These are phyloP conservation scores for Danio aesculapii DNA, from an alignment of 2,797 vertebrate species.

Conservation along the genomic window DNA sequence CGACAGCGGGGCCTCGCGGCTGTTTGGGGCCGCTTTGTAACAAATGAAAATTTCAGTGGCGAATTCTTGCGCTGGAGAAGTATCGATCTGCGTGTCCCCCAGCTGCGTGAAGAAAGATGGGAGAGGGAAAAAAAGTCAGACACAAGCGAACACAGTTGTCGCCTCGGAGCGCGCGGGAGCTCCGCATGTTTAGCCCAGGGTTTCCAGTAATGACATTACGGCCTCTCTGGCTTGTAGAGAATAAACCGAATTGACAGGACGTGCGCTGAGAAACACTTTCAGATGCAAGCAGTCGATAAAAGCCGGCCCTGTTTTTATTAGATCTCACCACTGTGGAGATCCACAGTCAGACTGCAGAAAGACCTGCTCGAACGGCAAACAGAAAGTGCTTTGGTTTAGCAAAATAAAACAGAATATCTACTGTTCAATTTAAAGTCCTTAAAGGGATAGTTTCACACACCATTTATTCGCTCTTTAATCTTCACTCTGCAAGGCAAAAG, in stretches of 20 bases:
- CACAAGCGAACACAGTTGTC: constrained; percentile 66
- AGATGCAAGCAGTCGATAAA: constrained; percentile 47
- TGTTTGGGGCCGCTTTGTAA: constrained; percentile 79
- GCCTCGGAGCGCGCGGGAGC: constrained; percentile 62
- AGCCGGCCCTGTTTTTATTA: not conserved
- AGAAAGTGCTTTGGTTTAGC: no score
- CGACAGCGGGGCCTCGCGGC: constrained; percentile 84
- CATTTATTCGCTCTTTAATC: no score
- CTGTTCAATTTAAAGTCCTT: no score
- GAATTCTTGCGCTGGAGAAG: constrained; percentile 73
- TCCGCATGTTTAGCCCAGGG: constrained; percentile 73
- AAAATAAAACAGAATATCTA: no score
- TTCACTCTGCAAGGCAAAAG: no score
- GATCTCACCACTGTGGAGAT: not conserved
- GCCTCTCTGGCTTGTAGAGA: constrained; percentile 70
- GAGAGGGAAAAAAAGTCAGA: constrained; percentile 60
- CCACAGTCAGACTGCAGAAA: not conserved
- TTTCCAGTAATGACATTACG: constrained; percentile 73
- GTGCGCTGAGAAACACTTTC: constrained; percentile 71
- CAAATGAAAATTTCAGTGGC: constrained; percentile 80
- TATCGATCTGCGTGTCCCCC: constrained; percentile 78
- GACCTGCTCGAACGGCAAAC: not conserved
- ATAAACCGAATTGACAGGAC: constrained; percentile 82
- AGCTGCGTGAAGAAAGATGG: constrained; percentile 22
- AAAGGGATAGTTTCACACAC: no score